Evolutionary conservation across 2,797 vertebrate genomes (phyloP), one percentile per base, ranked within the genome.

Genomic region (Lepilemur septentrionalis): DNA sequence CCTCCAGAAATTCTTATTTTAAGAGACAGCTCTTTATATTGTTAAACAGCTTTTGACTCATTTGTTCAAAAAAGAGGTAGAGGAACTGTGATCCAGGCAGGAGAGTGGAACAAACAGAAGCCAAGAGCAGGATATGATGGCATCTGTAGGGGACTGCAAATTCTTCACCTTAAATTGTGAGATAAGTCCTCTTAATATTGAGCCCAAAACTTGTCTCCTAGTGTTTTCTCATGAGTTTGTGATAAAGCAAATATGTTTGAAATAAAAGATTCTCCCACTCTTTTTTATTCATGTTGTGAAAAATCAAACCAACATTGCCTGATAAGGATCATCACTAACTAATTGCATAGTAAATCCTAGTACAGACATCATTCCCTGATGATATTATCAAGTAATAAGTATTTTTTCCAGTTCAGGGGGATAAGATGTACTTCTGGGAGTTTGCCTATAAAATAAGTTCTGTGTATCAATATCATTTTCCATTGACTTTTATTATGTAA

Each of bases 301-400:
- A 30, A 65, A 22, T 48, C 96, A 89, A 96, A 78, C 73, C 69
- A 82, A 86, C 55, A 76, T 20, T 30, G 41, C 57, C 50, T 32
- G 83, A 95, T 94, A 96, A 96, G 59, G 23, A 97, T 94, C 75
- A 32, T 81, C 83, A 81, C 79, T 78, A 82, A 80, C 78, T 95
- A 97, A 97, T 41, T 96, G n/a, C 13, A 1, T 88, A 94, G 82
- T 96, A 96, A 97, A 97, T 97, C 43, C 43, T 78, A 52, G 67
- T 50, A 85, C 17, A 84, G 86, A 93, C 52, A 92, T 93, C 72
- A 96, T 48, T 89, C 75, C 59, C 22, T 41, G 87, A 65, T 83
- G 89, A 94, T 87, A 94, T 63, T 96, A 91, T 84, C 75, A 93
- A 87, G 93, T 81, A 85, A 97, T 87, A 94, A 83, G 48, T 61